Conservation (phyloP, 1,140 invertebrate species). For the Asbolus verrucosus region DNA sequence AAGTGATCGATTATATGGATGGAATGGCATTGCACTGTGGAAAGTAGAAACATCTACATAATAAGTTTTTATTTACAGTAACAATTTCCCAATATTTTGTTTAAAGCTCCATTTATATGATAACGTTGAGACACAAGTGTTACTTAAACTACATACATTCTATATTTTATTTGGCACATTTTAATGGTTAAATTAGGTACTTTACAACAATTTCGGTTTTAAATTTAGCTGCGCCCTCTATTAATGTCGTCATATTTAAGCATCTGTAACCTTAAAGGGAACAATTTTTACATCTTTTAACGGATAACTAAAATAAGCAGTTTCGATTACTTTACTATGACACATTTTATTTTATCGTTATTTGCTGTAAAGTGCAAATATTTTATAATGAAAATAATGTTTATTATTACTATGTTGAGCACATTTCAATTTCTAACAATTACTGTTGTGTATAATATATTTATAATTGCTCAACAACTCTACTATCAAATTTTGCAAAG, state of each 20-base stretch:
- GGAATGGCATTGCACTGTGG: constrained; percentile 27
- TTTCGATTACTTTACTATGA: not conserved
- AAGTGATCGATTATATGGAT: constrained; percentile 41
- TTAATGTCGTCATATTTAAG: not conserved
- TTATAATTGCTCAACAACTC: constrained; percentile 25
- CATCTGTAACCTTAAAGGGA: not conserved
- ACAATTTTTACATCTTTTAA: not conserved
- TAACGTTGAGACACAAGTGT: constrained; percentile 6
- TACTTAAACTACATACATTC: constrained; percentile 34
- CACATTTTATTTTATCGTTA: not conserved
- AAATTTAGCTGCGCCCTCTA: not conserved
- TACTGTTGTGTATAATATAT: constrained; percentile 19
- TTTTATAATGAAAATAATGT: too few relatives aligned
- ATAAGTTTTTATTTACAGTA: constrained; percentile 39
- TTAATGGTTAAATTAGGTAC: constrained; percentile 13
- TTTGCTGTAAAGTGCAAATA: constrained; percentile 12
- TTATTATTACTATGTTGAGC: constrained; percentile 26
- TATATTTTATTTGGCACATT: constrained; percentile 24
- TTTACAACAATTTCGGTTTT: constrained; percentile 19
- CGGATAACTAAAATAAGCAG: not conserved
- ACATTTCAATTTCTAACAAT: constrained; percentile 24
- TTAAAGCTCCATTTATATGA: constrained; percentile 41
- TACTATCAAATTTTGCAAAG: constrained; percentile 37
- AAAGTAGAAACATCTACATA: constrained; percentile 32
- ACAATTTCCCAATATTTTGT: constrained; percentile 6